Base-by-base conservation (phyloP, 2,888 invertebrate species). In the Meliscaeva auricollis region DNA sequence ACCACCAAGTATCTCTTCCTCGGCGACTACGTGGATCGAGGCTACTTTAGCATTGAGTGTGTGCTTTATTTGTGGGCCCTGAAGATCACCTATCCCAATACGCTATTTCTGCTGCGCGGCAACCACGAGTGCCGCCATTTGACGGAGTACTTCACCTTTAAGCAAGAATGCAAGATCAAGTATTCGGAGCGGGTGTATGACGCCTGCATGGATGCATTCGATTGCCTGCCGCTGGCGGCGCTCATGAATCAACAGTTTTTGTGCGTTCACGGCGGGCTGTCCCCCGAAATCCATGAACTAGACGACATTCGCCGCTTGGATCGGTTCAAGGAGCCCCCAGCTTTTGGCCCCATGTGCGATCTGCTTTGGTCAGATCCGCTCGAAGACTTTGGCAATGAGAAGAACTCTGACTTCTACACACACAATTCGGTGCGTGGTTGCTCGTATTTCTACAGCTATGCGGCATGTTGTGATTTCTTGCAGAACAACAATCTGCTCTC, bases 201-300 rank as follows among this genome's bases (percentile, higher is more conserved):
- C 93, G 98, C 98, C 90, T 99, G 99, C 94, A 99, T 99, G 99
- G 99, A 99, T 91, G 98, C 99, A 88, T 99, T 99, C 93, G 99
- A 99, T 94, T 99, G 99, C 94, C 95, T 99, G 93, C 99, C 99
- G 89, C 94, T 99, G 90, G 99, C 99, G 92, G 99, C 99, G 91
- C 96, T 99, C 90, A 99, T 99, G 98, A 99, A 99, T 94, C 98
- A 99, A 95, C 99, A 99, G 95, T 99, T 99, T 94, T 95, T 99
- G 92, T 99, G 99, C 94, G 99, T 99, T 91, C 99, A 99, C 93
- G 99, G 99, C 89, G 99, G 99, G 87, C 95, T 99, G 75, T 99
- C 98, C 89, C 99, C 99, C 76, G 99, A 99, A 95, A 98, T 99
- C 91, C 99, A 98, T 94, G 98, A 96, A 93, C 94, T 99, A 94